Base-by-base conservation (phyloP, 2,888 invertebrate species). In the Idaea biselata region DNA sequence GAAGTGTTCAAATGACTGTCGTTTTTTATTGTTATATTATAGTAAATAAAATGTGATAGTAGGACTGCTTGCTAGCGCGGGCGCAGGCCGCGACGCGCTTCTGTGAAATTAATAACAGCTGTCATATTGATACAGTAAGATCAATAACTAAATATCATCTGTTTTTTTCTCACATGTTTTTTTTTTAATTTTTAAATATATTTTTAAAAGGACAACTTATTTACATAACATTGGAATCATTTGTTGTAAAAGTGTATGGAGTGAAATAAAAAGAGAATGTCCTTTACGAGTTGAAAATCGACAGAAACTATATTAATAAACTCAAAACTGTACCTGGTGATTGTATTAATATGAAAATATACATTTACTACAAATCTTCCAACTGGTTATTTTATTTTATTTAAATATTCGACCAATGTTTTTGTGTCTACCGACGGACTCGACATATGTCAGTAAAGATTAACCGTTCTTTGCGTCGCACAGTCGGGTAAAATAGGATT, bases 321-420 rank as follows among this genome's bases (percentile, higher is more conserved):
- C 89, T 89, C 86, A 82, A 86, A 89, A 83, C 87, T 89, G 91
- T 91, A 91, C 91, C 91, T 91, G 91, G 88, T 89, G 88, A 89
- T 89, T 88, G 89, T 90, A 89, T 88, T 88, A 79, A 89, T 88
- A 90, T 86, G 84, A 82, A 88, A 91, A 91, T 91, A 91, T 91
- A 91, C 88, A 89, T 91, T 91, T 91, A 91, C 91, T 89, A 91
- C 89, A 89, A 91, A 91, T 89, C 90, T 91, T 89, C 84, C 84
- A 87, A 82, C 76, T 72, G 68, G 81, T 80, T 71, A 78, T 89
- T 89, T 87, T 76, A 78, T 79, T 85, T 78, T 62, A 55, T 62
- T 71, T 61, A 73, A 65, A 70, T 25, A 3, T 25, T 25, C 25
- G 3, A 25, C 25, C 25, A n/a, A n/a, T n/a, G n/a, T n/a, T n/a